Base-by-base conservation (phyloP, 2,888 invertebrate species). In the Geotrupes spiniger region DNA sequence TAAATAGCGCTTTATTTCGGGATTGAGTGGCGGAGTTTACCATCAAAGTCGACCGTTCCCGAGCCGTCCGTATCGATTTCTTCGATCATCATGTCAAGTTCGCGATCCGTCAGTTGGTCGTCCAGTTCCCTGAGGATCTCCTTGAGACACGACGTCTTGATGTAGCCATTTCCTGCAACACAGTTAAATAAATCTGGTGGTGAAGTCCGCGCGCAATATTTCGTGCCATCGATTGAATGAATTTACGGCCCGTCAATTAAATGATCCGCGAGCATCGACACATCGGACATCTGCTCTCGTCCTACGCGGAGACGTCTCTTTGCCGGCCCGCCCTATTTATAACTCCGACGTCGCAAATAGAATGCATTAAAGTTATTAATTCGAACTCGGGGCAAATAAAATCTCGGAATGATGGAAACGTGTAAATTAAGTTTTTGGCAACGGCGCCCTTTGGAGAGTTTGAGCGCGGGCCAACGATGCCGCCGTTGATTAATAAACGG, bases 61-160 rank as follows among this genome's bases (percentile, higher is more conserved):
- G 95, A 96, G 68, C 96, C 95, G 75, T 97, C 97, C 37, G 94
- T 92, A 76, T 98, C 97, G 66, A 97, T 96, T 79, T 97, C 97
- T 71, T 92, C 90, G 74, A 97, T 97, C 87, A 98, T 95, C 74
- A 89, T 90, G 68, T 97, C 94, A 69, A 97, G 83, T 74, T 96
- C 95, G 54, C 90, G 87, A 59, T 94, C 90, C 43, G 94, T 94
- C 57, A 97, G 80, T 74, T 95, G 94, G 72, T 98, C 97, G 66
- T 97, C 97, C 64, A 98, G 79, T 75, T 94, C 95, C 58, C 92
- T 85, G 47, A 98, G 82, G 73, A 98, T 97, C 80, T 97, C 97
- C 66, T 91, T 86, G 62, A 95, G 78, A 72, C 92, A 91, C 54
- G 90, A 86, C 51, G 93, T 93, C 68, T 93, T 92, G 79, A 94